A percentile compares a stretch with the other conserved stretches of the same genome.
Evolutionary conservation across 2,888 invertebrate genomes (phyloP).

Genomic region (Cheilosia vulpina): DNA sequence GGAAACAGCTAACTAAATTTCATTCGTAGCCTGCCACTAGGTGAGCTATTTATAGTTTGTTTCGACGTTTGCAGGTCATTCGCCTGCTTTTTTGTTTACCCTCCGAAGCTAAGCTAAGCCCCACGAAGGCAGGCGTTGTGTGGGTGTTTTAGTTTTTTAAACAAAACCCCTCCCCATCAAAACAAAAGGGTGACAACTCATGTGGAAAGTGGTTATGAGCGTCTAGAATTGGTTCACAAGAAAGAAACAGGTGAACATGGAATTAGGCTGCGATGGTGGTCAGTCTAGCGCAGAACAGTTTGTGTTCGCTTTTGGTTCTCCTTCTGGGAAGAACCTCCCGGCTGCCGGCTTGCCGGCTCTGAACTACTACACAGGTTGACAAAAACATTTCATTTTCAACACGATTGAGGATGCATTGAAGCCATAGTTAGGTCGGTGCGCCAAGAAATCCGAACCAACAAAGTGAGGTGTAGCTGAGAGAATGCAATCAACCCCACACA

Average conservation of each 20-base stretch:
- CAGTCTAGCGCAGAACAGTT: conserved; percentile 44
- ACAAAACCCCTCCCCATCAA: background rate
- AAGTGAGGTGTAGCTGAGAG: conserved; percentile 17
- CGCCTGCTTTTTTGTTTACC: conserved; percentile 51
- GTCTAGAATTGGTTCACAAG: conserved; percentile 11
- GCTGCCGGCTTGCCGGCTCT: conserved; percentile 14
- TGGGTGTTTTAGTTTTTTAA: background rate
- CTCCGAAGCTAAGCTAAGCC: conserved; percentile 15
- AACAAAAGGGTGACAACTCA: conserved; percentile 59
- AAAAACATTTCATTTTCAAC: conserved; percentile 50
- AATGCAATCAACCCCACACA: conserved; percentile 43
- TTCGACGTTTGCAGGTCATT: conserved; percentile 64
- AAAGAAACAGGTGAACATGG: conserved; percentile 66
- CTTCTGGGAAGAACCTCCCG: conserved; percentile 14
- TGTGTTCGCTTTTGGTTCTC: conserved; percentile 19
- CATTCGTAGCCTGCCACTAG: conserved; percentile 63
- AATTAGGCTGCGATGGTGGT: conserved; percentile 44
- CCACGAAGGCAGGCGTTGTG: background rate
- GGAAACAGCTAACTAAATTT: conserved; percentile 67
- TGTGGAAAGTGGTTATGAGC: conserved; percentile 67
- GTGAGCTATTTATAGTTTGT: conserved; percentile 66
- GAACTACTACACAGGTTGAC: conserved; percentile 21
- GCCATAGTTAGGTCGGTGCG: conserved; percentile 48
- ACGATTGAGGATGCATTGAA: conserved; percentile 71
- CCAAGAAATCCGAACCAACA: conserved; percentile 53